Conservation (phyloP, 2,797 vertebrate species). For the Parauchenoglanis punctatus region DNA sequence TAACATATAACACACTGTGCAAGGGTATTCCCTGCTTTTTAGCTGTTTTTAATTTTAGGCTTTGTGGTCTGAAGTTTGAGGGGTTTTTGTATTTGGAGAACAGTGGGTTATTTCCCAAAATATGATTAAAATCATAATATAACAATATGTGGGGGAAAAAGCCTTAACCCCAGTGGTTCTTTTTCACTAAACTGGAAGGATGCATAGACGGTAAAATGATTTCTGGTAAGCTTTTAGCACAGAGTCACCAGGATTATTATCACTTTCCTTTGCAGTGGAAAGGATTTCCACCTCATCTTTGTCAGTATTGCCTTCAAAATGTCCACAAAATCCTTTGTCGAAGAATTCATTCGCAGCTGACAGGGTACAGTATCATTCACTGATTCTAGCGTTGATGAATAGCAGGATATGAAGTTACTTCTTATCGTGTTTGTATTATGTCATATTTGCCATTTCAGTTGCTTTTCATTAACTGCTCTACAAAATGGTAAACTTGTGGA, state of each 20-base stretch:
- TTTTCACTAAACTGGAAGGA: neutral
- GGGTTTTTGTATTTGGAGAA: neutral
- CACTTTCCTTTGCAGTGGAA: neutral
- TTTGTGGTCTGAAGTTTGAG: neutral
- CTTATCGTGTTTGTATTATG: neutral
- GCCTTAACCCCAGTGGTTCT: neutral
- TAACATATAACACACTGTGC: neutral
- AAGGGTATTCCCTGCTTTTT: constrained; percentile 10
- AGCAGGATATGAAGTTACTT: neutral
- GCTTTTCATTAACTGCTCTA: neutral
- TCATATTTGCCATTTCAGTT: neutral
- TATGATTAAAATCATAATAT: neutral
- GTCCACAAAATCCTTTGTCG: neutral
- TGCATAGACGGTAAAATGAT: neutral
- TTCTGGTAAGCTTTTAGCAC: neutral
- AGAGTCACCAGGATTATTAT: neutral
- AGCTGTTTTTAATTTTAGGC: neutral
- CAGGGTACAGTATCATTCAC: neutral
- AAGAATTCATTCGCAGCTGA: neutral
- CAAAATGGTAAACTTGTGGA: neutral
- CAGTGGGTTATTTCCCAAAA: neutral
- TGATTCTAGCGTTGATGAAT: neutral
- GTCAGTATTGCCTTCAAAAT: neutral
- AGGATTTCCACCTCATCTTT: neutral
- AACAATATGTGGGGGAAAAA: neutral